Percentiles rank a stretch among this genome's conserved stretches.
phyloP scores from a whole-genome alignment of 2,113 vertebrate species.

The Riparia riparia region DNA sequence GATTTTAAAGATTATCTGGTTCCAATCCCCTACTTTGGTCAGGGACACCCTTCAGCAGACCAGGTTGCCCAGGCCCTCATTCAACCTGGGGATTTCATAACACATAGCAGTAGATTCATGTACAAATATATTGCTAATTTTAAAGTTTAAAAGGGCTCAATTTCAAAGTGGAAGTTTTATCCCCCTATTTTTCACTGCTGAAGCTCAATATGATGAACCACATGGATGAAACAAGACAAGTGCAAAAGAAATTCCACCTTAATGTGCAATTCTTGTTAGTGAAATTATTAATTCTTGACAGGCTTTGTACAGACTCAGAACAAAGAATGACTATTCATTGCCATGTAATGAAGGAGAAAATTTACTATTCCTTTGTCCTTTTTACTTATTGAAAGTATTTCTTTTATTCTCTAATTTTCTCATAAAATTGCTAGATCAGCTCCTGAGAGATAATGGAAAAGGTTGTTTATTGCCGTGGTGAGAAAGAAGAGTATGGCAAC shows the following conservation, averaged over 20 bases:
- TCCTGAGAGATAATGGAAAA: not conserved
- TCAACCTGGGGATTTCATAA: not conserved
- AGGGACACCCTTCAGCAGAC: not conserved
- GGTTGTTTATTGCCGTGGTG: not conserved
- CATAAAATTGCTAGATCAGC: not conserved
- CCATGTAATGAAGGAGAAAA: not conserved
- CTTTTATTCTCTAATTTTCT: not conserved
- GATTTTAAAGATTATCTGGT: too few species aligned
- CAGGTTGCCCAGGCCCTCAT: not conserved
- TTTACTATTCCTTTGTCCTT: not conserved
- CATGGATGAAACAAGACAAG: not conserved
- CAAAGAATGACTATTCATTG: not conserved
- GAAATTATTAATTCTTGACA: not conserved
- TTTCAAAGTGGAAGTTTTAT: not conserved
- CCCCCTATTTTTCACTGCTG: not conserved
- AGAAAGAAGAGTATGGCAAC: not conserved
- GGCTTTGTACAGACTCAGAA: not conserved
- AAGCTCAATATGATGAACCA: not conserved
- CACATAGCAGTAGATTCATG: not conserved
- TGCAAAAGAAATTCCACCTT: not conserved
- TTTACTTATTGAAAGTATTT: not conserved
- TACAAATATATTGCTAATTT: not conserved
- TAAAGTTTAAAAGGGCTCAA: not conserved
- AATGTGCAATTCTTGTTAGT: not conserved
- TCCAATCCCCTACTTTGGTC: not conserved